These are phyloP conservation scores for Paramormyrops hopkinsi DNA, from an alignment of 2,797 vertebrate genomes.

Conservation along the genomic window DNA sequence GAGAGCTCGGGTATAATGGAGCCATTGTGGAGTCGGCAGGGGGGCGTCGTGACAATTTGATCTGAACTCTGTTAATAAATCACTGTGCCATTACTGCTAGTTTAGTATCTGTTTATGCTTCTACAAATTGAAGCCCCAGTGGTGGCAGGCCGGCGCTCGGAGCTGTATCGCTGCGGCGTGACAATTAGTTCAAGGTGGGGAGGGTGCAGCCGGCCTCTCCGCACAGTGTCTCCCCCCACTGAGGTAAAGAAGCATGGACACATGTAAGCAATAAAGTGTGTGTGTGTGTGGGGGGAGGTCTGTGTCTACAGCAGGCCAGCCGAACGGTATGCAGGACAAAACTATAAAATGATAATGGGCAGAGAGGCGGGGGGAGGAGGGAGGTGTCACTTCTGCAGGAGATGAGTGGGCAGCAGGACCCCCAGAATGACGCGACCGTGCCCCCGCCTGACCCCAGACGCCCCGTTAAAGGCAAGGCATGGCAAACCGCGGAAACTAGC, in stretches of 20 bases:
- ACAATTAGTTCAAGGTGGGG: constrained; percentile 81
- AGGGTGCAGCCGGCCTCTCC: constrained; percentile 66
- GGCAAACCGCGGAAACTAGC: constrained; percentile 57
- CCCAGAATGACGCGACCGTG: constrained; percentile 42
- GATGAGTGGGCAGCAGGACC: constrained; percentile 42
- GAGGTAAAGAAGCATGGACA: constrained; percentile 71
- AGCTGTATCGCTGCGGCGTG: constrained; percentile 55
- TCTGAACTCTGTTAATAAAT: constrained; percentile 75
- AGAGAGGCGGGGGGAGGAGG: constrained; percentile 51
- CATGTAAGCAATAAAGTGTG: constrained; percentile 74
- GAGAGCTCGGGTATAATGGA: constrained; percentile 58
- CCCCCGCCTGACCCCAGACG: constrained; percentile 53
- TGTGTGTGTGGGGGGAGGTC: constrained; percentile 51
- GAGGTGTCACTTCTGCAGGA: constrained; percentile 54
- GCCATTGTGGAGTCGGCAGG: constrained; percentile 72
- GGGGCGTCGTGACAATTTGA: constrained; percentile 75
- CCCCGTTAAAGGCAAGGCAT: constrained; percentile 46
- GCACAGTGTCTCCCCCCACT: constrained; percentile 73
- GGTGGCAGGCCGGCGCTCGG: constrained; percentile 52
- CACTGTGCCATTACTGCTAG: constrained; percentile 66
- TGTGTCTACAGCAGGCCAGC: constrained; percentile 63
- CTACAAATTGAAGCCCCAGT: constrained; percentile 87
- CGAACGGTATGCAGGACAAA: constrained; percentile 76
- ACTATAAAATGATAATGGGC: constrained; percentile 76
- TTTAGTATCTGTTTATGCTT: constrained; percentile 92